phyloP scores from a whole-genome alignment of 92 coral and sea anemone species.

The Paramuricea clavata region DNA sequence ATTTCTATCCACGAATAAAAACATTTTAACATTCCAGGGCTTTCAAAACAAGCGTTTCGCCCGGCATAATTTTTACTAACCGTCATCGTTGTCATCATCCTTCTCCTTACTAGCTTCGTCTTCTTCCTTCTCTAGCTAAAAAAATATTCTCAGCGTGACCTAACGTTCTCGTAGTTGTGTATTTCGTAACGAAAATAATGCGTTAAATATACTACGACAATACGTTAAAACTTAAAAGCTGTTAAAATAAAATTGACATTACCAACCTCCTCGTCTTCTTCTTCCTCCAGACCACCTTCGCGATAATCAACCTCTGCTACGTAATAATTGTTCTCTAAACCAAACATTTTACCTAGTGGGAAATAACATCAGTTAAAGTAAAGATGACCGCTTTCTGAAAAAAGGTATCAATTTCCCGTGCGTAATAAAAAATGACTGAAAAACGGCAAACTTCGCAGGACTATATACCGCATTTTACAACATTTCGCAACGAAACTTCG shows the following conservation, averaged over 20 bases:
- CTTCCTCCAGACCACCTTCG: conserved; percentile 98
- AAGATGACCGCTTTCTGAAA: background rate
- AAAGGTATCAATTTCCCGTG: too few relatives aligned
- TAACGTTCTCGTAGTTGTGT: background rate
- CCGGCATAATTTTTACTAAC: too few relatives aligned
- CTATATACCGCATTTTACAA: too few relatives aligned
- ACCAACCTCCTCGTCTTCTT: conserved; percentile 95
- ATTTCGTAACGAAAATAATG: too few relatives aligned
- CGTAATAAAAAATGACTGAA: too few relatives aligned
- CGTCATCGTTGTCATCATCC: conserved; percentile 90
- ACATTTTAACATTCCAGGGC: too few relatives aligned
- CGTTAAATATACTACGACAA: background rate
- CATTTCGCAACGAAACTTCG: too few relatives aligned
- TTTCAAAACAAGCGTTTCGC: too few relatives aligned
- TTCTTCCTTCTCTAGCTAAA: conserved; percentile 85
- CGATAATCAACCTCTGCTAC: conserved; percentile 96
- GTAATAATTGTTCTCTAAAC: conserved; percentile 92
- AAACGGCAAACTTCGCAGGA: too few relatives aligned
- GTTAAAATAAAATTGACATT: too few relatives aligned
- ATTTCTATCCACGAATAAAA: too few relatives aligned
- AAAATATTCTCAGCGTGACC: background rate
- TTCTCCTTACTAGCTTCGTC: conserved; percentile 82
- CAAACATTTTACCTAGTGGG: conserved; percentile 84
- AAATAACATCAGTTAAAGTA: background rate
- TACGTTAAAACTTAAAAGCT: too few relatives aligned